These are phyloP conservation scores for Papilio polytes DNA, from an alignment of 1,140 invertebrate genomes.

Conservation along the genomic window DNA sequence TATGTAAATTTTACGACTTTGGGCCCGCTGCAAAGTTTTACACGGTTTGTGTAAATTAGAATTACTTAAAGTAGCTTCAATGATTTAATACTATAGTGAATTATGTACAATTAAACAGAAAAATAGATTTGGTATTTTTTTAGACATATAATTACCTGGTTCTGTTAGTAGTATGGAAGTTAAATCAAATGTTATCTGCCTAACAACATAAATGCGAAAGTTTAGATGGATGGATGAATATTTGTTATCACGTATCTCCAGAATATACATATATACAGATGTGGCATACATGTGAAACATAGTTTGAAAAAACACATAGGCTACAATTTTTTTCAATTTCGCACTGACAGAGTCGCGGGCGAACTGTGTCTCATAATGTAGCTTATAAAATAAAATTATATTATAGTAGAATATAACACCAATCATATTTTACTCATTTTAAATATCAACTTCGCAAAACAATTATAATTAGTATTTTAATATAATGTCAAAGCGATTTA, in stretches of 20 bases:
- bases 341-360: too few species aligned
- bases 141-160: too few species aligned
- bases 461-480: background rate
- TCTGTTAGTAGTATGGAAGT: too few species aligned
- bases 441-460: background rate
- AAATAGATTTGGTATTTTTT: background rate
- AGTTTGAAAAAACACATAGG: too few species aligned
- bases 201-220: too few species aligned
- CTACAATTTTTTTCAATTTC: too few species aligned
- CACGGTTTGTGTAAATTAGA: slow-evolving; percentile 1
- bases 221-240: too few species aligned
- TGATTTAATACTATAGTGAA: background rate
- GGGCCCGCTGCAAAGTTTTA: background rate
- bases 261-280: too few species aligned
- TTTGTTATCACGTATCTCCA: too few species aligned
- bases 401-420: background rate
- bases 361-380: too few species aligned
- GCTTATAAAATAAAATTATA: background rate
- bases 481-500: background rate
- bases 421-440: background rate
- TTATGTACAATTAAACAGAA: background rate
- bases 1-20: slow-evolving; percentile 19
- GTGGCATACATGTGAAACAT: too few species aligned
- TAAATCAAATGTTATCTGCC: too few species aligned
- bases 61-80: background rate